Conservation (phyloP, 2,113 vertebrate species). For the Nothobranchius furzeri region DNA sequence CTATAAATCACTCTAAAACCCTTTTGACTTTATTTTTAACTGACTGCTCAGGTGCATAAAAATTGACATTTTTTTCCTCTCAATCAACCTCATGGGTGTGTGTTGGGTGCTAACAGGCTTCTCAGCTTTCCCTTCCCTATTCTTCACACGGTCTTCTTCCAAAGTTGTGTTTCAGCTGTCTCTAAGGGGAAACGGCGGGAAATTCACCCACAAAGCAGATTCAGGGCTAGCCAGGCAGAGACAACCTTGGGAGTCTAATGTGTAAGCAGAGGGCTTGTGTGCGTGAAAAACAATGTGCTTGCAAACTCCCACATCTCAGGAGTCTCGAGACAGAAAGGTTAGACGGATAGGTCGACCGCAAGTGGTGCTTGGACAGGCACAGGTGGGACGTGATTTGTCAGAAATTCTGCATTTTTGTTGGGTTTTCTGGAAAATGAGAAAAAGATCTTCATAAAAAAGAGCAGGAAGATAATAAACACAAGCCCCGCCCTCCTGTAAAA, state of each 20-base stretch:
- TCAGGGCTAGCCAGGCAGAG: constrained; percentile 15
- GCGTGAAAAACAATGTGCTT: constrained; percentile 8
- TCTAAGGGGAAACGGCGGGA: constrained; percentile 11
- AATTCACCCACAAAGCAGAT: constrained; percentile 11
- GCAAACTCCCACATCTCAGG: constrained; percentile 4
- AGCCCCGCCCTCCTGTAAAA: neutral
- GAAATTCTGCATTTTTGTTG: neutral
- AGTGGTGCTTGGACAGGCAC: neutral
- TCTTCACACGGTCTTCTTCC: constrained; percentile 18
- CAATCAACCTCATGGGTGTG: constrained; percentile 27
- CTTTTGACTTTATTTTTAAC: constrained; percentile 32
- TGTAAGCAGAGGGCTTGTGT: neutral
- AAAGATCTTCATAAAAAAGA: neutral
- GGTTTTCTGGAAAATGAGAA: neutral
- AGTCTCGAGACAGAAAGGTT: neutral
- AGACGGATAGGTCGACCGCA: neutral
- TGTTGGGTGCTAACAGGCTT: constrained; percentile 23
- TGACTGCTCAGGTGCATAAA: constrained; percentile 30
- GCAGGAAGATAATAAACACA: neutral
- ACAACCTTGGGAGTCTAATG: constrained; percentile 15
- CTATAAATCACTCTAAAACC: constrained; percentile 33
- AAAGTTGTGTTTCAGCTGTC: constrained; percentile 23
- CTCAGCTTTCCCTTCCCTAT: constrained; percentile 10
- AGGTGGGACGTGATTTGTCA: neutral
- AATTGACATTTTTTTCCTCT: constrained; percentile 47